Base-by-base conservation (phyloP, 2,113 vertebrate species). In the Oryzias javanicus region DNA sequence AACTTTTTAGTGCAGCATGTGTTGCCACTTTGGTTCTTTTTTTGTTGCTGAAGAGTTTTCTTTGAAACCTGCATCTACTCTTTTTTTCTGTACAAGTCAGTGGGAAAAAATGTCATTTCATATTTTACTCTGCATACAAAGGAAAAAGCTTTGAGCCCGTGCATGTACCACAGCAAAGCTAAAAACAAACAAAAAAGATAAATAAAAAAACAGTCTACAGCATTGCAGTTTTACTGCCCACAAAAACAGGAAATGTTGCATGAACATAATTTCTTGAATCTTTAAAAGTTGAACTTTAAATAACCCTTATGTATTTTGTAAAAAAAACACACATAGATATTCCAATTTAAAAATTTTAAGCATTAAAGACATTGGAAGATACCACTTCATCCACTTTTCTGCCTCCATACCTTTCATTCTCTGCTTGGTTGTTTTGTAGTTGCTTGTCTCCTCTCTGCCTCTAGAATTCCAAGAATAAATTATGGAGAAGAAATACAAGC, bases 391-490 rank as follows among this genome's bases (percentile, higher is more conserved):
- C 40, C n/a, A 19, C 7, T 6, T 29, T 66, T 72, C 50, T 66
- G 55, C 60, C 69, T 60, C 24, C 16, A 7, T 60, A 45, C 64
- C 57, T 67, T 70, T 75, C 49, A 68, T 72, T 20, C 58, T 64
- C 68, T 57, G 41, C 44, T 63, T 35, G 8, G 8, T 35, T 35
- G 8, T 66, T 70, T 55, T 64, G 68, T 68, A 58, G 12, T 42
- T 62, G 35, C 79, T 74, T 72, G 63, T 79, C 59, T 73, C 54
- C 50, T 70, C 46, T 24, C 54, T 50, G 44, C 56, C 24, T 47
- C 24, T 25, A 51, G 29, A 80, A 63, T 52, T 69, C 60, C 4
- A 65, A 55, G 52, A 83, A 61, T 67, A 47, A 78, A 78, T 71
- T 57, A 68, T 67, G 66, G 66, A 73, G 29, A 59, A 17, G 41